Percentiles rank a stretch among this genome's conserved stretches.
phyloP scores from a whole-genome alignment of 2,113 vertebrate species.

The Tachysurus fulvidraco region DNA sequence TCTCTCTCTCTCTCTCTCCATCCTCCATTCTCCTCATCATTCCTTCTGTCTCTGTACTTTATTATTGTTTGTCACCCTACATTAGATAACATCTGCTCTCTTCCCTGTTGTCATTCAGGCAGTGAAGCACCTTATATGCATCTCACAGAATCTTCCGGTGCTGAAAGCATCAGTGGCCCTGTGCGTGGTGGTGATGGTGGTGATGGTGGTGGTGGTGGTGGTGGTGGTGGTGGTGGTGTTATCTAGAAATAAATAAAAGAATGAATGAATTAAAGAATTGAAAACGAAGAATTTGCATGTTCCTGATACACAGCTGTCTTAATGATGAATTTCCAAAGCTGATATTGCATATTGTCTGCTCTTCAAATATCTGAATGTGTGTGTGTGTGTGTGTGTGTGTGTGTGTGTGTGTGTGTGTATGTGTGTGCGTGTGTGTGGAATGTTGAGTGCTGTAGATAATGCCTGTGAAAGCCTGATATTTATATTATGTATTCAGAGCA shows the following conservation, averaged over 20 bases:
- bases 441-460: background rate
- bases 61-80: background rate
- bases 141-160: background rate
- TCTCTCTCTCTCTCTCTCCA: conserved; percentile 20
- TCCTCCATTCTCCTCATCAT: background rate
- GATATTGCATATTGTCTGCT: background rate
- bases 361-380: background rate
- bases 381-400: background rate
- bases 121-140: background rate
- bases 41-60: background rate
- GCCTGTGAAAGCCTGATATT: background rate
- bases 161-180: too few species aligned
- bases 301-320: background rate
- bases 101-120: conserved; percentile 14
- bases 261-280: too few species aligned
- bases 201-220: too few species aligned
- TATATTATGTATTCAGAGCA: background rate
- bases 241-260: too few species aligned
- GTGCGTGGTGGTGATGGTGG: background rate
- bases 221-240: background rate
- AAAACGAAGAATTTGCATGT: background rate
- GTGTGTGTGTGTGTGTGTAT: background rate
- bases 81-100: conserved; percentile 19
- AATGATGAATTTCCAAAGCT: background rate
- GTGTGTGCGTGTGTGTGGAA: background rate